A percentile compares a stretch with the other conserved stretches of the same genome.
These are phyloP conservation scores for Euplexia lucipara DNA, from an alignment of 2,888 invertebrate genomes.

Conservation along the genomic window DNA sequence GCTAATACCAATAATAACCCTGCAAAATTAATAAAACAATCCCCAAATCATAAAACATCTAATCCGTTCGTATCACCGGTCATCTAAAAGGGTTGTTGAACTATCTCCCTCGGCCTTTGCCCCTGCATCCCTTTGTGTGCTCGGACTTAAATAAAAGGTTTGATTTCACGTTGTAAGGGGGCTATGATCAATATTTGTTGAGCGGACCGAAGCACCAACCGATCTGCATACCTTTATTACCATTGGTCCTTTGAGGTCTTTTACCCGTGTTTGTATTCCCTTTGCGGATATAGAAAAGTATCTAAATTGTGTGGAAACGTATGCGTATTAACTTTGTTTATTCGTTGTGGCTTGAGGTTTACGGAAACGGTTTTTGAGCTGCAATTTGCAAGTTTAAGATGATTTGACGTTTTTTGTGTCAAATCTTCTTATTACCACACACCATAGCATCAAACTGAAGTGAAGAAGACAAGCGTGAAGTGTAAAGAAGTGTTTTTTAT, in stretches of 20 bases:
- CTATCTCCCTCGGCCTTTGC: constrained; percentile 80
- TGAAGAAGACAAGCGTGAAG: no score
- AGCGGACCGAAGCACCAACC: constrained; percentile 75
- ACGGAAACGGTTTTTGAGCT: not conserved
- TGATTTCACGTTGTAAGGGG: constrained; percentile 91
- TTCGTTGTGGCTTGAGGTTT: constrained; percentile 5
- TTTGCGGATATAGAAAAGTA: constrained; percentile 48
- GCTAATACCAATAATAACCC: not conserved
- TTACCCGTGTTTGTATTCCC: constrained; percentile 40
- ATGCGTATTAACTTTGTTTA: not conserved
- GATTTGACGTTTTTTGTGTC: not conserved
- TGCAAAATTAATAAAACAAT: constrained; percentile 35
- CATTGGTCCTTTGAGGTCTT: constrained; percentile 63
- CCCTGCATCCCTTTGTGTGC: constrained; percentile 84
- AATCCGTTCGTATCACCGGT: constrained; percentile 82
- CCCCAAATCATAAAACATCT: constrained; percentile 72
- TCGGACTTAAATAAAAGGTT: constrained; percentile 90
- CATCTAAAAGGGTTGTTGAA: constrained; percentile 89
- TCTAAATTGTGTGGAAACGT: constrained; percentile 15
- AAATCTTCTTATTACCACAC: not conserved
- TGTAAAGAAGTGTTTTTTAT: not conserved
- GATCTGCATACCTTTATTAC: constrained; percentile 87
- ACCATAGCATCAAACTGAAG: no score
- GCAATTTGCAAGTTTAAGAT: not conserved
- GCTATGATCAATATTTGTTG: constrained; percentile 86